Evolutionary conservation across 2,888 invertebrate genomes (phyloP), one percentile per base, ranked within the genome.

Genomic region (Mythimna impura): DNA sequence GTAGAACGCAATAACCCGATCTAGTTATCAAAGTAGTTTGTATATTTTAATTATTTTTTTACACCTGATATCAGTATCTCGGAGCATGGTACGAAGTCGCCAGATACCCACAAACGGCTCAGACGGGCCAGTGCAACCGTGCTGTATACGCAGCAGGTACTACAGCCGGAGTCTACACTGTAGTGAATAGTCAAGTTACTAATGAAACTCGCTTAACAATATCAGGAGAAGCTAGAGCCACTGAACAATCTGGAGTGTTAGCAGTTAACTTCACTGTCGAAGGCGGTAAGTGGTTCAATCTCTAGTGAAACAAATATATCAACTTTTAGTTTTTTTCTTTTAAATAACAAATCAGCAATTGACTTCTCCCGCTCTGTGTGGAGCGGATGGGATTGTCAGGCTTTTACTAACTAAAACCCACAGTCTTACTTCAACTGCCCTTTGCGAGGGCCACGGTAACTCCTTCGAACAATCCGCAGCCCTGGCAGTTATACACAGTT

Each of bases 81-180:
- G 93, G 93, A 62, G 95, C 95, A 85, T 97, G 97, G 97, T 97
- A 96, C 86, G 97, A 97, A 91, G 95, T 96, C 4, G 97, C 97
- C 81, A 96, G 97, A 80, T 97, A 97, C 87, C 97, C 97, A 68
- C 96, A 97, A 63, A 72, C 96, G 0, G 96, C 96, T 85, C 97
- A 97, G 91, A 93, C 92, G 4, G 97, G 97, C 0, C 96, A 96
- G 83, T 97, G 97, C 86, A 96, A 97, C 40, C 97, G 97, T 1
- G 97, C 97, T 0, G 93, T 95, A 67, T 97, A 97, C 91, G 89
- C 89, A 2, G 10, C 2, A 6, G 43, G 20, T 12, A 91, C 89
- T 0, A 58, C 58, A 30, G 91, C 66, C 0, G 80, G 62, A 8
- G 78, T 47, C 0, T 82, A 92, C 1, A 70, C 84, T 1, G 90